Evolutionary conservation across 2,797 vertebrate genomes (phyloP), one percentile per base, ranked within the genome.

Genomic region (Myotis findleyi): DNA sequence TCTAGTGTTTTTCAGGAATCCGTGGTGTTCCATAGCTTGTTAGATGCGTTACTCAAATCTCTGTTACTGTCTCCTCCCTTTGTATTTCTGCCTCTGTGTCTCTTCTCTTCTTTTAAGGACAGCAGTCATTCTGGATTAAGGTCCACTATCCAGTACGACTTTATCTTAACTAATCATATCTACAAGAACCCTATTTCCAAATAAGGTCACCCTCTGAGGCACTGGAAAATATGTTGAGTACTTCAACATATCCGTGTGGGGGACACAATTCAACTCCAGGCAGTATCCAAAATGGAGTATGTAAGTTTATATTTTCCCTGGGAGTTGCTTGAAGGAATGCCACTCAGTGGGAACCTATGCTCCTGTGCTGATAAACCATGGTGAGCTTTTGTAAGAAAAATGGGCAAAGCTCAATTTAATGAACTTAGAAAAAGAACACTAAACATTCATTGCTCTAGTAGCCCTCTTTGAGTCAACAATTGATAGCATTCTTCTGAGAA

Each of bases 371-470:
- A 47, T 53, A 77, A 90, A 41, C 27, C 25, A 2, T 51, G 44
- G 36, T 33, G n/a, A 69, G 27, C 21, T 53, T 76, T 87, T 81
- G 30, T 75, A 90, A 89, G 36, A n/a, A 69, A 89, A 92, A 80
- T 30, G 55, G 21, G 23, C 66, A 55, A 30, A 72, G 44, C 41
- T 86, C 25, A 41, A 64, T 25, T 49, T 57, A 86, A 44, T n/a
- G 38, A 94, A 62, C 57, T 90, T 55, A 85, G 76, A 76, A 72
- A 92, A 41, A 57, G 72, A 82, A 72, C 75, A 66, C 10, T 49
- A 66, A 73, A 57, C 9, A 38, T 55, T 62, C 33, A 33, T 75
- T 81, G 8, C 47, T 57, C 55, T 53, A 6, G 23, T 33, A 68
- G 72, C 36, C 64, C 20, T 93, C 33, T 3, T 92, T 91, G 69